Percentiles rank a stretch among this genome's conserved stretches.
Evolutionary conservation across 2,113 vertebrate species (phyloP).

Genomic region (Cyprinodon variegatus): DNA sequence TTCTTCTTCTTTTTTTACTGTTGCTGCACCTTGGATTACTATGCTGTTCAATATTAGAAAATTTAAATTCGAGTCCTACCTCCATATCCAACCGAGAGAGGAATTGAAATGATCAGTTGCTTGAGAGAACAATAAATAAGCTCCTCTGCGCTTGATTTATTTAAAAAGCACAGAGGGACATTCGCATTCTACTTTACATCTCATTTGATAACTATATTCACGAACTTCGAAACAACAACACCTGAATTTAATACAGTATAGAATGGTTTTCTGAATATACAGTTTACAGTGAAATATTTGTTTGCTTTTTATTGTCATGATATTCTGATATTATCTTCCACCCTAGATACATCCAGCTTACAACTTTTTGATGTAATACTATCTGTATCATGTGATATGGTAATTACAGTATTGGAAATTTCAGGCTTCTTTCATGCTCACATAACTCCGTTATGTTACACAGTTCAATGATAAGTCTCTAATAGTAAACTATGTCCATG

Average conservation of each 20-base stretch:
- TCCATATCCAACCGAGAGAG: constrained; percentile 31
- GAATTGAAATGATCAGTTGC: constrained; percentile 47
- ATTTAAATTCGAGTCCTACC: constrained; percentile 48
- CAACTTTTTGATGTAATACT: too few species aligned
- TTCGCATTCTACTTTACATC: constrained; percentile 27
- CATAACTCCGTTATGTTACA: too few species aligned
- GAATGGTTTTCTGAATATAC: not conserved
- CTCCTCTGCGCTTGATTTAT: constrained; percentile 48
- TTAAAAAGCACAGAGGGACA: constrained; percentile 23
- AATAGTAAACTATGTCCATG: too few species aligned
- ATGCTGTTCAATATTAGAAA: constrained; percentile 43
- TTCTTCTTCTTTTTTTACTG: not conserved
- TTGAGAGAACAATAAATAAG: constrained; percentile 49
- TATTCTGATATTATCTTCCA: not conserved
- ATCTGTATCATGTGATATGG: not conserved
- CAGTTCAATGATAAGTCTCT: too few species aligned
- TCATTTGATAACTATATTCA: constrained; percentile 24
- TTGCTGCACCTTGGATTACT: constrained; percentile 47
- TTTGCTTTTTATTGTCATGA: not conserved
- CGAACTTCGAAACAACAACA: constrained; percentile 1
- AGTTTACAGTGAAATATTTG: not conserved
- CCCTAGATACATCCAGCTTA: not conserved
- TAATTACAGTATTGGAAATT: not conserved
- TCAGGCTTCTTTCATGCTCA: too few species aligned
- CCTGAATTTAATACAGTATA: not conserved